Conservation (phyloP, 1,140 invertebrate genomes). For the Zaprionus gabonicus region DNA sequence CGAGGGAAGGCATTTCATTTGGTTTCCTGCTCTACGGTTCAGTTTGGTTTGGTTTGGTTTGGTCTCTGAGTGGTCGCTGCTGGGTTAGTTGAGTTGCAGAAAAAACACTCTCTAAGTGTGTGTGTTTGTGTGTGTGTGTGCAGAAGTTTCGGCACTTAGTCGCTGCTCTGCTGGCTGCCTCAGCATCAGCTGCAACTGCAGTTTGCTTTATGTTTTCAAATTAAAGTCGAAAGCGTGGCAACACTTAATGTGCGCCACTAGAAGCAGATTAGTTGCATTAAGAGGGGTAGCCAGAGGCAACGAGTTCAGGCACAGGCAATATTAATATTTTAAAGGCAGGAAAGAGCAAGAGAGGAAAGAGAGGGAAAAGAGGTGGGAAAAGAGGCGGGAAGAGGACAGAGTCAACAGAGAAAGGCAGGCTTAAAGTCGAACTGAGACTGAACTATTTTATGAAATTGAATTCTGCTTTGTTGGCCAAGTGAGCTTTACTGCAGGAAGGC, state of each 20-base stretch:
- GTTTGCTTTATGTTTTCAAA: slow-evolving; percentile 79
- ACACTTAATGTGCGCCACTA: slow-evolving; percentile 82
- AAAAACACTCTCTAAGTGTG: slow-evolving; percentile 42
- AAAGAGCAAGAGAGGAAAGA: neutral
- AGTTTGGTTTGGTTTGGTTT: slow-evolving; percentile 17
- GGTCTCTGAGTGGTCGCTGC: slow-evolving; percentile 57
- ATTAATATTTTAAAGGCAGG: slow-evolving; percentile 71
- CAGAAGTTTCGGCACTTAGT: slow-evolving; percentile 63
- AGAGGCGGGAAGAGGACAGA: too few relatives aligned
- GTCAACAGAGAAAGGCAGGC: neutral
- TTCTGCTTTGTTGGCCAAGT: slow-evolving; percentile 20
- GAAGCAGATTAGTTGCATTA: slow-evolving; percentile 82
- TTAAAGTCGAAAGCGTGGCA: slow-evolving; percentile 82
- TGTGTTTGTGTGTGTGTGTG: slow-evolving; percentile 26
- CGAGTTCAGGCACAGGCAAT: slow-evolving; percentile 24
- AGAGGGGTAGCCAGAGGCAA: slow-evolving; percentile 2
- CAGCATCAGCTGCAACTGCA: slow-evolving; percentile 10
- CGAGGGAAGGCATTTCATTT: slow-evolving; percentile 17
- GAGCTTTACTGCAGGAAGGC: neutral
- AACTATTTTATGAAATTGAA: slow-evolving; percentile 46
- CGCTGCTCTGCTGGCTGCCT: slow-evolving; percentile 24
- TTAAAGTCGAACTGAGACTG: slow-evolving; percentile 22
- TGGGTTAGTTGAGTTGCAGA: slow-evolving; percentile 67
- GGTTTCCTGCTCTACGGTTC: slow-evolving; percentile 6
- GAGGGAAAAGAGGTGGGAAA: too few relatives aligned